Evolutionary conservation across 1,140 invertebrate genomes (phyloP), one percentile per base, ranked within the genome.

Genomic region (Hypothenemus hampei): DNA sequence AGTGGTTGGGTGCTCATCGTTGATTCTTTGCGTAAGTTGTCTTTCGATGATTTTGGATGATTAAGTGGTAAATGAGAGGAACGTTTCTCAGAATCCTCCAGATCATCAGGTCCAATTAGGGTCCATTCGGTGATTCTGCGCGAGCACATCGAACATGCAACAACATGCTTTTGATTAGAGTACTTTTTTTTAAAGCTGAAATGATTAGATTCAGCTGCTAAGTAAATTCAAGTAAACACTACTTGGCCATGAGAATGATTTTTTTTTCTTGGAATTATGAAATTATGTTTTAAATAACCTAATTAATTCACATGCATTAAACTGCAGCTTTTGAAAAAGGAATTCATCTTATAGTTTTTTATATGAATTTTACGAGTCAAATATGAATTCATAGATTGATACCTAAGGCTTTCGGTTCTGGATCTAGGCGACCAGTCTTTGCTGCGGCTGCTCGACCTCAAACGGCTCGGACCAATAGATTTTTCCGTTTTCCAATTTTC

Each of bases 401-500:
- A 87, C 85, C 85, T 81, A 73, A 89, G 86, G 72, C 87, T 90
- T 66, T 91, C 87, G 4, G 69, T 71, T 39, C 85, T 77, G 15
- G 86, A 85, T 57, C 83, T 75, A 3, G 85, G 87, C 33, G 86
- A 89, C 80, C 83, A 87, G 69, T 90, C 87, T 65, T 83, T 85
- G 63, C 81, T 82, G 53, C 78, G 75, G 48, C 67, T 69, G 19
- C 67, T 67, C 41, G 77, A 81, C 69, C 80, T 81, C 53, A 80
- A 80, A 43, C 82, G 68, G n/a, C 77, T 81, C 10, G 81, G 79
- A 2, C 77, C 75, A 18, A 83, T 76, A 18, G 75, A 76, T 16
- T 80, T 75, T 11, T 80, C 79, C 11, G 84, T 84, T 61, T 81
- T 84, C 89, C 89, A 93, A 45, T 85, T 78, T 57, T 82, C 79